Percentiles rank a stretch among this genome's conserved stretches.
phyloP scores from a whole-genome alignment of 2,888 invertebrate genomes.

The Ptychoptera albimana region DNA sequence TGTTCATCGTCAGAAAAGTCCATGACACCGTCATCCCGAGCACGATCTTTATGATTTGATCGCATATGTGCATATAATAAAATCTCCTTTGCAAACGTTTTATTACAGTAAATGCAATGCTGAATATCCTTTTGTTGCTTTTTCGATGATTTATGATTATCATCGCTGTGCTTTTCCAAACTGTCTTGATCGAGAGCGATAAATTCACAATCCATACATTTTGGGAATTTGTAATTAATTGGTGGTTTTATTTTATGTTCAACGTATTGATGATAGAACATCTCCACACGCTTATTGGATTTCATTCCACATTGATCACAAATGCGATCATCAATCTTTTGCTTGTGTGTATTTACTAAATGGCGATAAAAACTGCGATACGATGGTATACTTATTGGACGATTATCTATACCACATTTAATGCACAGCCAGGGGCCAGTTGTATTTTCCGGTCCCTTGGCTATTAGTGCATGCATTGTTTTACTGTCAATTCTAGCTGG shows the following conservation, averaged over 20 bases:
- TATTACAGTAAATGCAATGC: slow-evolving; percentile 59
- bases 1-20: slow-evolving; percentile 35
- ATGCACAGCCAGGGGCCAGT: slow-evolving; percentile 70
- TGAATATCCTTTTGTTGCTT: slow-evolving; percentile 29
- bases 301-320: slow-evolving; percentile 77
- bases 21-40: slow-evolving; percentile 47
- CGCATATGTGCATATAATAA: slow-evolving; percentile 58
- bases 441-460: slow-evolving; percentile 41
- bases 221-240: slow-evolving; percentile 54
- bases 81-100: slow-evolving; percentile 48
- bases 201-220: slow-evolving; percentile 59
- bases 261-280: slow-evolving; percentile 62
- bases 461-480: slow-evolving; percentile 42
- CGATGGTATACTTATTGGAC: slow-evolving; percentile 53
- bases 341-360: slow-evolving; percentile 63
- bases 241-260: slow-evolving; percentile 66
- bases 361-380: slow-evolving; percentile 69
- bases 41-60: slow-evolving; percentile 45
- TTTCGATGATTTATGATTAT: slow-evolving; percentile 22
- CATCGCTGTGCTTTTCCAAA: slow-evolving; percentile 52
- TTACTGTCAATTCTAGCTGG: slow-evolving; percentile 42
- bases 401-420: slow-evolving; percentile 52
- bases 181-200: slow-evolving; percentile 56
- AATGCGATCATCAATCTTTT: slow-evolving; percentile 56
- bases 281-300: slow-evolving; percentile 52